Evolutionary conservation across 2,797 vertebrate genomes (phyloP).

Genomic region (Hipposideros larvatus): DNA sequence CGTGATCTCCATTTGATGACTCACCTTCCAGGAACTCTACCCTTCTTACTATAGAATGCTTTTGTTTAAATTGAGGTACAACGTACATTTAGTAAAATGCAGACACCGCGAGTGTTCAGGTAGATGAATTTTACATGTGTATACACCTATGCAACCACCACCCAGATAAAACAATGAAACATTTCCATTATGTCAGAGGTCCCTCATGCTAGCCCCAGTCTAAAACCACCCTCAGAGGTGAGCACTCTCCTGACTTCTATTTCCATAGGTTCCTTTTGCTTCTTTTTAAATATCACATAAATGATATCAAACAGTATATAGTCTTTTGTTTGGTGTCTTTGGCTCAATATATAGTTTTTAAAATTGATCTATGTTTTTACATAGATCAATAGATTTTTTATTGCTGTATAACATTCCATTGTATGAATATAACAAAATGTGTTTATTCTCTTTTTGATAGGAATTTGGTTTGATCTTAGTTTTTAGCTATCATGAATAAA

Average conservation of each 20-base stretch:
- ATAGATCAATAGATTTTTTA: not conserved
- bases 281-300: not conserved
- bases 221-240: not conserved
- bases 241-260: not conserved
- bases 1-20: not conserved
- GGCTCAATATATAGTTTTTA: not conserved
- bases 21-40: not conserved
- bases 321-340: not conserved
- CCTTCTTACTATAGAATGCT: not conserved
- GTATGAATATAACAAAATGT: not conserved
- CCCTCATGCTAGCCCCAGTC: not conserved
- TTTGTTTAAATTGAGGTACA: not conserved
- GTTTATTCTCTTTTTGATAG: not conserved
- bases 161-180: rapidly evolving
- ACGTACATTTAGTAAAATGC: not conserved
- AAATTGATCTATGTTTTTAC: not conserved
- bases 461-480: not conserved
- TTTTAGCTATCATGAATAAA: not conserved
- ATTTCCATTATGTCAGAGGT: not conserved
- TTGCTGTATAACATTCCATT: no score
- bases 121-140: not conserved
- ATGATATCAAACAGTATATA: not conserved
- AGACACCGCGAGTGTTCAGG: not conserved
- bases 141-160: rapidly evolving
- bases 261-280: not conserved